Evolutionary conservation across 2,888 invertebrate genomes (phyloP).

Genomic region (Thysanoteuthis rhombus): DNA sequence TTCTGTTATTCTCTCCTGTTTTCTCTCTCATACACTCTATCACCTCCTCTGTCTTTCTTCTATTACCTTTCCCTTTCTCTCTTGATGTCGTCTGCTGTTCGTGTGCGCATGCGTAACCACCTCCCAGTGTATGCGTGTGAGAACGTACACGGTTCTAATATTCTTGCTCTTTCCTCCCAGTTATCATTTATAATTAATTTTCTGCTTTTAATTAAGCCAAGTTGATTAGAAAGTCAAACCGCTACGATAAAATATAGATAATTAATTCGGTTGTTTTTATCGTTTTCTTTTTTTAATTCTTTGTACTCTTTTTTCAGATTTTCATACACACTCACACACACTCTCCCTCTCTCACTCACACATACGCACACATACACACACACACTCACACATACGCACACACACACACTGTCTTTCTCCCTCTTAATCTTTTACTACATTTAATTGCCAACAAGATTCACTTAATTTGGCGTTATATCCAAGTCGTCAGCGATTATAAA

Average conservation of each 20-base stretch:
- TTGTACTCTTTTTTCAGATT: not conserved
- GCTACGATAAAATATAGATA: not conserved
- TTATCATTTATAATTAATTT: conserved; percentile 12
- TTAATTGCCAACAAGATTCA: not conserved
- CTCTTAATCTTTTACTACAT: not conserved
- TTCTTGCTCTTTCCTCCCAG: not conserved
- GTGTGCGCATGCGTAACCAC: not conserved
- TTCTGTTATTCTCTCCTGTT: not conserved
- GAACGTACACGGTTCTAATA: not conserved
- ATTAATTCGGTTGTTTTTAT: not conserved
- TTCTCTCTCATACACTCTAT: not conserved
- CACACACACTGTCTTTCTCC: no score
- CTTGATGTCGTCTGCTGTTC: not conserved
- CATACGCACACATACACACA: no score
- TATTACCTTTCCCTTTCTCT: not conserved
- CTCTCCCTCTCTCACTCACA: no score
- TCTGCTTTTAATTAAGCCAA: not conserved
- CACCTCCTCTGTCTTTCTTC: not conserved
- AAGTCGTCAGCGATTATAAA: conserved; percentile 12
- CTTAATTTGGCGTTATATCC: conserved; percentile 12
- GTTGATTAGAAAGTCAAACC: not conserved
- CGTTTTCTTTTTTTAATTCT: not conserved
- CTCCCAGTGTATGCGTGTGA: not conserved
- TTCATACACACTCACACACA: no score
- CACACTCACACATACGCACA: no score